Evolutionary conservation across 2,113 vertebrate species (phyloP), one percentile per base, ranked within the genome.

Genomic region (Eidolon helvum): DNA sequence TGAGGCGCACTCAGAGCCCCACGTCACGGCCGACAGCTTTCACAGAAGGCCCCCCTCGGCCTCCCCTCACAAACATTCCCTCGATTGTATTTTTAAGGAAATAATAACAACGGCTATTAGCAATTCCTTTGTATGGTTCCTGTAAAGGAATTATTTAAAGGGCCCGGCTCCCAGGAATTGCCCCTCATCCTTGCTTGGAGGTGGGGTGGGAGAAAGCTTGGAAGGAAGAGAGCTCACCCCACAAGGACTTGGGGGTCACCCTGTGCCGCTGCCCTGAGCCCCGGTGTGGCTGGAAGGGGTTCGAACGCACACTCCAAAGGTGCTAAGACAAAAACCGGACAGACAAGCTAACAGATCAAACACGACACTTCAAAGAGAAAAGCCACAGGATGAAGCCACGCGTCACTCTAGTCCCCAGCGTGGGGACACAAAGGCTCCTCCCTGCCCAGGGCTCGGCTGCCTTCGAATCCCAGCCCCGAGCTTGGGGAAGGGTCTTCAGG

Each of bases 291-390:
- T 33, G 10, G 94, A 90, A 91, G 53, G 77, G 80, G 72, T 57
- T 72, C 87, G 88, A 77, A 59, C 24, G 89, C 10, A 10, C 35
- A 14, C 63, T 63, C 71, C 71, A 26, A 77, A 96, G 80, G 48
- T 96, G 95, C 97, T 97, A 65, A 82, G 59, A 65, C 63, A n/a
- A 78, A 97, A 98, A 94, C 57, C 94, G 98, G 98, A 99, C 98
- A 99, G 99, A 98, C 99, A 98, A 91, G 98, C 96, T 98, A 98
- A 99, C 98, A 98, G 98, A 99, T 98, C 99, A 98, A 99, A 99
- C 99, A 98, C 96, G 98, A 98, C 98, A 98, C 98, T 98, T 99
- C 98, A 99, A 99, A 99, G 99, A 96, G 96, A 93, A 95, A 98
- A 99, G 98, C 98, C 97, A 95, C 96, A 97, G 98, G 98, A 98